Conservation (phyloP, 2,113 vertebrate genomes). For the Aegithalos caudatus region DNA sequence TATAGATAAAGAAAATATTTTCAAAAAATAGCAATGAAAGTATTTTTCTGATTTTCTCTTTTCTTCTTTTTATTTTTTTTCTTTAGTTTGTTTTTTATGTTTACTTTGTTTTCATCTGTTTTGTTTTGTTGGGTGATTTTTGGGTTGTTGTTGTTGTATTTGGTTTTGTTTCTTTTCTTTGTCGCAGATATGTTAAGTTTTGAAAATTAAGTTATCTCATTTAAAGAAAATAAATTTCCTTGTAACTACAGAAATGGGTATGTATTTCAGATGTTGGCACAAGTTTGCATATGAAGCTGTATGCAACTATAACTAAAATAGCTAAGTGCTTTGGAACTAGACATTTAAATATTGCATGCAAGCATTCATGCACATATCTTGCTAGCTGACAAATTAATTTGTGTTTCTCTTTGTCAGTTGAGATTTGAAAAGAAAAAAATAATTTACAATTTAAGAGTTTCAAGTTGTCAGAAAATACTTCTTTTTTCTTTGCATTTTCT, state of each 20-base stretch:
- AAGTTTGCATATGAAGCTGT: not conserved
- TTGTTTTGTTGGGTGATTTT: not conserved
- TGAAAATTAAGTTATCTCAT: not conserved
- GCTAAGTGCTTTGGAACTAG: not conserved
- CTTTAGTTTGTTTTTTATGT: not conserved
- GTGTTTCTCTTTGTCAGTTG: not conserved
- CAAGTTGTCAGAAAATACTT: not conserved
- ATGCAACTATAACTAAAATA: not conserved
- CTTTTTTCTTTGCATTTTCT: not conserved
- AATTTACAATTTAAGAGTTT: not conserved
- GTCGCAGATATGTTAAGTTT: not conserved
- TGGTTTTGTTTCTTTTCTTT: not conserved
- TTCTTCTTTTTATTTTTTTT: fast-evolving
- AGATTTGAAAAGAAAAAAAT: not conserved
- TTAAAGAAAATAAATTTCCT: not conserved
- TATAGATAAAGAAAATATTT: not conserved
- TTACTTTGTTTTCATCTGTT: not conserved
- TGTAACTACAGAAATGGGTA: not conserved
- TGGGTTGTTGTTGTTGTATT: not conserved
- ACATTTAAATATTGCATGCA: not conserved
- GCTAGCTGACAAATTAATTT: not conserved
- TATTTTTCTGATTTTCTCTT: not conserved
- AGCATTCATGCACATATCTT: not conserved
- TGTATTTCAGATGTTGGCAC: not conserved
- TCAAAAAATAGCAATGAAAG: not conserved